Evolutionary conservation across 2,797 vertebrate species (phyloP).

Genomic region (Sciaenops ocellatus): DNA sequence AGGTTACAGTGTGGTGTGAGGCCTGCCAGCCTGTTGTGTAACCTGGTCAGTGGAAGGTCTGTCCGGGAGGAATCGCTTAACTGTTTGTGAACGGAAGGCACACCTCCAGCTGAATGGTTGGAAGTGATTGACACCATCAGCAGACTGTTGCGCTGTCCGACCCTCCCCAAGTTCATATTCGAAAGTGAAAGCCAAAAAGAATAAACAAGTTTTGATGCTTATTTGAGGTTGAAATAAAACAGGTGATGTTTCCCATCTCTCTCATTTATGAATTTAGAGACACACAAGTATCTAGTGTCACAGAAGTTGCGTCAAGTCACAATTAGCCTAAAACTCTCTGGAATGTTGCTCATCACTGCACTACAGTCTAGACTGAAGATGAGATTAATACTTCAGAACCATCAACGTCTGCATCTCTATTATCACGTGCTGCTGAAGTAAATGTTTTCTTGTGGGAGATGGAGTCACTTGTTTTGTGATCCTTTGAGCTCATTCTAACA

Average conservation of each 20-base stretch:
- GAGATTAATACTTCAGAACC: background rate
- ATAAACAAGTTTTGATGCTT: too few relatives aligned
- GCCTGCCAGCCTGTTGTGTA: background rate
- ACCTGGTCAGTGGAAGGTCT: conserved; percentile 25
- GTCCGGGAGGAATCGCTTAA: conserved; percentile 7
- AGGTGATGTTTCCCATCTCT: too few relatives aligned
- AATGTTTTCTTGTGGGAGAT: background rate
- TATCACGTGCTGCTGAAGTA: background rate
- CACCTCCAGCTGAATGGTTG: conserved; percentile 3
- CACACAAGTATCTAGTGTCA: too few relatives aligned
- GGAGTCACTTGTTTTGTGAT: background rate
- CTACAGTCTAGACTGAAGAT: background rate
- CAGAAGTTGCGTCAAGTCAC: background rate
- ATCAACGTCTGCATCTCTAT: background rate
- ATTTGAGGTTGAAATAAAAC: too few relatives aligned
- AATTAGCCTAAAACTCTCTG: background rate
- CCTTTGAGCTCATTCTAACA: background rate
- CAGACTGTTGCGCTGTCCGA: too few relatives aligned
- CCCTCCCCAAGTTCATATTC: too few relatives aligned
- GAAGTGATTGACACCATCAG: conserved; percentile 5
- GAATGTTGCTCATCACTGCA: background rate
- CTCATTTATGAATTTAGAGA: too few relatives aligned
- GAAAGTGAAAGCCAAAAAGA: too few relatives aligned
- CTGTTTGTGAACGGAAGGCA: conserved; percentile 21
- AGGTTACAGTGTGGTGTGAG: conserved; percentile 22